Base-by-base conservation (phyloP, 1,140 invertebrate genomes). In the Dendrolimus punctatus region DNA sequence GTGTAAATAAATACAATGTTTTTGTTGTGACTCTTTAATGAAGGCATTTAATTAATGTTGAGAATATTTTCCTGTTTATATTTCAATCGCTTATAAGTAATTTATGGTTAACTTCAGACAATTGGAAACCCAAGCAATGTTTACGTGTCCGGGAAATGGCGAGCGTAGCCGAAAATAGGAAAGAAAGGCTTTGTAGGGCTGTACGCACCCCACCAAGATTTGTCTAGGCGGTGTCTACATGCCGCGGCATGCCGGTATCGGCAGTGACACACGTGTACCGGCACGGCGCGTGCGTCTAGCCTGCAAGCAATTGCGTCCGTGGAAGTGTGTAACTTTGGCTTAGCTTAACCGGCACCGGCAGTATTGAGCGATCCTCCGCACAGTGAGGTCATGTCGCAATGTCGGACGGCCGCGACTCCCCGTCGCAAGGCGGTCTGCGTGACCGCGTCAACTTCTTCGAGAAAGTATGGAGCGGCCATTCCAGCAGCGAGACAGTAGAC, bases 401-500 rank as follows among this genome's bases (percentile, higher is more conserved):
- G 85, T 78, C 80, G 59, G 85, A 83, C 73, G 78, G 64, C 55
- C 67, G 82, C 81, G 55, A 85, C 76, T 85, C 88, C 85, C 82
- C 87, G 87, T 82, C 80, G 85, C 76, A 73, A 60, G 79, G 78
- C 69, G 85, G 90, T 44, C 87, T 94, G 8, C 87, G 89, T 44
- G 91, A 94, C 62, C 90, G 91, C 66, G 93, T 95, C 53, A 91
- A 87, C 50, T 94, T 94, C 75, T 95, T 93, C 77, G 94, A 95
- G 66, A 91, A 92, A 78, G 89, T 94, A 23, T 94, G 92, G 91
- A 89, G 89, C 36, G 90, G 90, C 5, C 73, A 81, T 8, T 59
- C 73, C 23, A 83, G 84, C 57, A 65, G 63, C 46, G 86, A 89
- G 49, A 76, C 81, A 8, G 75, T 80, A 41, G 87, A 87, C 55